Base-by-base conservation (phyloP, 2,797 vertebrate genomes). In the Neosalanx taihuensis region DNA sequence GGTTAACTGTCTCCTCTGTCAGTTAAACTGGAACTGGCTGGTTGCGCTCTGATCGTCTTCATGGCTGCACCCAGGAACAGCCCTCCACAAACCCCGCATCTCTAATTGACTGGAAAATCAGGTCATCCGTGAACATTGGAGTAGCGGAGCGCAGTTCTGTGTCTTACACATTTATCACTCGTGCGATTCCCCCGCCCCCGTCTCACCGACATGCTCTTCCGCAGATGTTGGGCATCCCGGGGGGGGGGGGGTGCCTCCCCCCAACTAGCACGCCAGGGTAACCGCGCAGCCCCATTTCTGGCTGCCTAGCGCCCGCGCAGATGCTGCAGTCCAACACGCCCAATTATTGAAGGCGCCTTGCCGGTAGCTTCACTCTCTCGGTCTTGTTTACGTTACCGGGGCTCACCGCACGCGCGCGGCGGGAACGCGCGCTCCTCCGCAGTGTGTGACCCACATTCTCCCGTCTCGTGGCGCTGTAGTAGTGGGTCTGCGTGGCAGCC, bases 391-490 rank as follows among this genome's bases (percentile, higher is more conserved):
- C 10, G 51, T 56, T 73, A 73, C 69, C 20, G 53, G 70, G 46
- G 64, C 4, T 12, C 41, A 46, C 12, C 51, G 74, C 69, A 66
- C 56, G 61, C 18, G 18, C 35, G 67, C 68, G 79, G 84, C 82
- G 84, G 81, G 84, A 56, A 84, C 71, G 4, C 33, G 53, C 70
- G 72, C 79, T 84, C 51, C 51, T 56, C 51, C 51, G 84, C 84
- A 81, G 79, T 79, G 78, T 58, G 75, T 86, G 84, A 84, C 84
- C 84, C 73, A 86, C 74, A 86, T 84, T 80, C 70, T 57, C 46
- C 56, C 61, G 73, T 57, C 76, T 69, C 66, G 15, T n/a, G 51
- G 51, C 51, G 51, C 51, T 56, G 51, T 17, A n/a, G 51, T 56
- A 56, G 51, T 56, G n/a, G 51, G 51, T 56, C 18, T 56, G 71